Evolutionary conservation across 2,113 vertebrate genomes (phyloP).

Genomic region (Nibea albiflora): DNA sequence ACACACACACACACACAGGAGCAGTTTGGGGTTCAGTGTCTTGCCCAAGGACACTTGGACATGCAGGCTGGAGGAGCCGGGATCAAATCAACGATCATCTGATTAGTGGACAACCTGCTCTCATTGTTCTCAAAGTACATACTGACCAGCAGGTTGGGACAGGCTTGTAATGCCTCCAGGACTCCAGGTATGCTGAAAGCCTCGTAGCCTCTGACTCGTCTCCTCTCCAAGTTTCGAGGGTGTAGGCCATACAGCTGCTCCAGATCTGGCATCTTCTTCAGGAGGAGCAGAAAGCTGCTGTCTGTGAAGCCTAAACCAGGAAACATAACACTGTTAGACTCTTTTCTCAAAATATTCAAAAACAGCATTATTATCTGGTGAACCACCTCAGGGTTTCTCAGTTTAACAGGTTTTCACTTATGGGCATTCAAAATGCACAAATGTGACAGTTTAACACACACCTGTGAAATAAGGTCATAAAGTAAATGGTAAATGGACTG

Average conservation of each 20-base stretch:
- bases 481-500: no score
- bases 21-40: no score
- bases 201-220: constrained; percentile 94
- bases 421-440: no score
- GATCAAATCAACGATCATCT: no score
- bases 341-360: not conserved
- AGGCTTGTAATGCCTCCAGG: constrained; percentile 95
- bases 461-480: no score
- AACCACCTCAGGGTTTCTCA: not conserved
- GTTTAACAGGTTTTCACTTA: no score
- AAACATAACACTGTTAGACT: not conserved
- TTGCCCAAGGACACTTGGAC: no score
- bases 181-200: constrained; percentile 99
- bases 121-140: constrained; percentile 50
- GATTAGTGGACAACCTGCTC: no score
- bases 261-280: constrained; percentile 99
- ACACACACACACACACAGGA: no score
- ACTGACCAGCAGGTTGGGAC: constrained; percentile 95
- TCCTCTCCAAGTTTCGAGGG: constrained; percentile 95
- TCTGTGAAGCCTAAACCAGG: constrained; percentile 92
- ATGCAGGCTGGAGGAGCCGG: no score
- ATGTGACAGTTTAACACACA: no score
- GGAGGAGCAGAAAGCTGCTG: constrained; percentile 93
- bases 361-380: not conserved
- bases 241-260: constrained; percentile 98